Percentiles rank a stretch among this genome's conserved stretches.
phyloP scores from a whole-genome alignment of 2,797 vertebrate genomes.

The Acipenser ruthenus region DNA sequence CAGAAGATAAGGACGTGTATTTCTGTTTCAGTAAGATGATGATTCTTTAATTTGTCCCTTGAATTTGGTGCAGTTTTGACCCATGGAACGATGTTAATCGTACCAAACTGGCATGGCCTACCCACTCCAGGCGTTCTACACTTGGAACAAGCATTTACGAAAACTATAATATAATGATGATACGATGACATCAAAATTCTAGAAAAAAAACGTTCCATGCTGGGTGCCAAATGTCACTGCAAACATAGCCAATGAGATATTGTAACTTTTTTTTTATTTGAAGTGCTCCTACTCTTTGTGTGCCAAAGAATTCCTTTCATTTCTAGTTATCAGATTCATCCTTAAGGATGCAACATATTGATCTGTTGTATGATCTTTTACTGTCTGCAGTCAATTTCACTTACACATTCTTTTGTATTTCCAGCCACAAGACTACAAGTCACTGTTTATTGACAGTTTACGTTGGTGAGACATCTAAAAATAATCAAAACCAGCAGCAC shows the following conservation, averaged over 20 bases:
- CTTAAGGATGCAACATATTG: slow-evolving; percentile 54
- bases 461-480: slow-evolving; percentile 20
- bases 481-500: slow-evolving; percentile 10
- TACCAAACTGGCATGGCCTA: no score
- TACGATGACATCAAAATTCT: no score
- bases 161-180: background rate
- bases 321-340: slow-evolving; percentile 51
- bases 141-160: no score
- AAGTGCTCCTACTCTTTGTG: slow-evolving; percentile 32
- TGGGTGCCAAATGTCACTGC: no score
- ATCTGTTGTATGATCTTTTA: slow-evolving; percentile 60
- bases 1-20: no score
- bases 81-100: no score
- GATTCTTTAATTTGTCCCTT: no score
- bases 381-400: slow-evolving; percentile 46
- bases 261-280: slow-evolving; percentile 36
- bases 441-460: slow-evolving; percentile 12
- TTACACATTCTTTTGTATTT: slow-evolving; percentile 44
- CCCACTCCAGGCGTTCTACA: no score
- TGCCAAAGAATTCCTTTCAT: slow-evolving; percentile 43
- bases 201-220: no score
- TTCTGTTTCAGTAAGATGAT: no score
- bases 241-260: background rate
- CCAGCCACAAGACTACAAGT: slow-evolving; percentile 20
- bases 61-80: no score